Evolutionary conservation across 1,140 invertebrate genomes (phyloP), one percentile per base, ranked within the genome.

Genomic region (Psix sp.): DNA sequence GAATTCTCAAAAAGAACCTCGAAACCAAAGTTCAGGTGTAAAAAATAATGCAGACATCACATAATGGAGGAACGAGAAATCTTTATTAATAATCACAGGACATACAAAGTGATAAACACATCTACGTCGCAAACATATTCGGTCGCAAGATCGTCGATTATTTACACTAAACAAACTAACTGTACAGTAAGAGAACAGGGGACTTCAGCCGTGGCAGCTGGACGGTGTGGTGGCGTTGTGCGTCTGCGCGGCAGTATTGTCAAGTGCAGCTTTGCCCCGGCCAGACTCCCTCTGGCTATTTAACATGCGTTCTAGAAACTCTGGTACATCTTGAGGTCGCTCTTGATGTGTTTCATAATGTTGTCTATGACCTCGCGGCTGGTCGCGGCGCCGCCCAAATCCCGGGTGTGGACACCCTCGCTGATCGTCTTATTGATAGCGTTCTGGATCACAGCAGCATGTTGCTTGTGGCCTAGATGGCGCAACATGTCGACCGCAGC

Each of bases 401-500:
- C 93, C 83, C 91, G 90, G 0, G 95, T 96, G 54, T 94, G 90
- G 29, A 96, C 88, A 67, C 91, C 95, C 31, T 92, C 91, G 80
- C 93, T 94, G 56, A 99, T 89, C 1, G 95, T 96, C 81, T 94
- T 93, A 20, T 90, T 84, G 43, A 96, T 92, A 6, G 95, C 94
- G 49, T 90, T 89, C 62, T 91, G 85, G 57, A 98, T 94, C 24
- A 96, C 85, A 7, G 90, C 85, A 0, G 95, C 94, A 88, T 98
- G 94, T 76, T 92, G 87, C 59, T 94, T 91, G 74, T 96, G 91
- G 0, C 94, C 93, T 9, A 99, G 88, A 86, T 98, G 95, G 77
- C 95, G 91, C 60, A 99, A 88, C 92, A 99, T 94, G 85, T 98
- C 96, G 18, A 95, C 92, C 17, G 94, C 92, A 3, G 95, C 95